Conservation (phyloP, 2,113 vertebrate genomes). For the Benitochromis conjunctus region DNA sequence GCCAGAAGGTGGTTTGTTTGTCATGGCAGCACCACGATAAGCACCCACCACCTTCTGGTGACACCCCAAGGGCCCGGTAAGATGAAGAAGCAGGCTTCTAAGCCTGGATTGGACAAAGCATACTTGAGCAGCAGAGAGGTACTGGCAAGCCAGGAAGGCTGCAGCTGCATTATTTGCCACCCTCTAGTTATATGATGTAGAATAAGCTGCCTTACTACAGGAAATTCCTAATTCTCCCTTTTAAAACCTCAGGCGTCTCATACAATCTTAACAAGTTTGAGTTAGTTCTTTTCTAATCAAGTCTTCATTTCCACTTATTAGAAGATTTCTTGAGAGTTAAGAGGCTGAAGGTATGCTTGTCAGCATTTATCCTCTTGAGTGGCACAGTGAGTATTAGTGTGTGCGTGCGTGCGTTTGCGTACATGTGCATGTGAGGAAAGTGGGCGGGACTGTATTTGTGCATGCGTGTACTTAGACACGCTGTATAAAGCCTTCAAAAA, state of each 20-base stretch:
- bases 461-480: slow-evolving; percentile 1
- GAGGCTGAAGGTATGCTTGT: slow-evolving; percentile 56
- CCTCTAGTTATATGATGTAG: background rate
- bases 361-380: slow-evolving; percentile 58
- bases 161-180: background rate
- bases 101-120: background rate
- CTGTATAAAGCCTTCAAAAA: slow-evolving; percentile 32
- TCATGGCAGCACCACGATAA: background rate
- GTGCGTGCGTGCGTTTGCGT: background rate
- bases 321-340: slow-evolving; percentile 40
- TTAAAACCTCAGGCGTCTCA: slow-evolving; percentile 22
- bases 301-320: slow-evolving; percentile 54
- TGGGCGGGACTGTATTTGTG: slow-evolving; percentile 12
- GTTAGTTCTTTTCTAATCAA: slow-evolving; percentile 51
- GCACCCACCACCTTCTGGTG: background rate
- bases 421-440: background rate
- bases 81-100: background rate
- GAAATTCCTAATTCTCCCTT: slow-evolving; percentile 1
- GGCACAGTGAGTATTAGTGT: slow-evolving; percentile 10
- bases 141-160: background rate
- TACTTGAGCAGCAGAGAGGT: background rate
- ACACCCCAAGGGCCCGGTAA: background rate
- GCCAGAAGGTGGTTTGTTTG: slow-evolving; percentile 2
- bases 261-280: slow-evolving; percentile 28
- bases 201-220: background rate